Evolutionary conservation across 2,797 vertebrate genomes (phyloP).

Genomic region (Scomberomorus guttatus): DNA sequence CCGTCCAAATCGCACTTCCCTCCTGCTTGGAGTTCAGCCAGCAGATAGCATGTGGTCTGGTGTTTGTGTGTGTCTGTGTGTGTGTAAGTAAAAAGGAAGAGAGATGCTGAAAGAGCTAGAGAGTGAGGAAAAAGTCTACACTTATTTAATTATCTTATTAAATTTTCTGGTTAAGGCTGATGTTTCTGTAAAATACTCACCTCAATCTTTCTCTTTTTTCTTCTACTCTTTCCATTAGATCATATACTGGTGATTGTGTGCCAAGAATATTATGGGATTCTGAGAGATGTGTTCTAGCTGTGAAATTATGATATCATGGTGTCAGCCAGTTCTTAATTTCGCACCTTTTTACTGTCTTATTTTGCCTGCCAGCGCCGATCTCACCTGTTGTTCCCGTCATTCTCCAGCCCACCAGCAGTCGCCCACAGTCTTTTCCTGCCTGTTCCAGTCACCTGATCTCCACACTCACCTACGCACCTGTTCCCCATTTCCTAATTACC

Average conservation of each 20-base stretch:
- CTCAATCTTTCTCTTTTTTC: constrained; percentile 3
- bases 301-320: neutral
- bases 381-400: neutral
- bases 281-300: neutral
- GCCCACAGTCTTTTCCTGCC: neutral
- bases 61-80: constrained; percentile 39
- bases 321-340: neutral
- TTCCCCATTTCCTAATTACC: neutral
- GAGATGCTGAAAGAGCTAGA: neutral
- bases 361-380: constrained; percentile 3
- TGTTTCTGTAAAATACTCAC: constrained; percentile 9
- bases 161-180: constrained; percentile 23
- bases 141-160: too few relatives aligned
- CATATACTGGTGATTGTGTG: neutral
- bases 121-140: neutral
- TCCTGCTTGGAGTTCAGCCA: constrained; percentile 23
- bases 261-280: constrained; percentile 11
- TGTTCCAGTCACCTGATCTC: constrained; percentile 6
- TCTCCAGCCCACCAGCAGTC: too few relatives aligned
- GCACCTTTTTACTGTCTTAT: neutral
- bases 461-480: neutral
- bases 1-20: constrained; percentile 56
- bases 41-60: constrained; percentile 15
- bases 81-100: neutral
- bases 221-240: neutral